Conservation (phyloP, 2,113 vertebrate genomes). For the Labeo rohita region DNA sequence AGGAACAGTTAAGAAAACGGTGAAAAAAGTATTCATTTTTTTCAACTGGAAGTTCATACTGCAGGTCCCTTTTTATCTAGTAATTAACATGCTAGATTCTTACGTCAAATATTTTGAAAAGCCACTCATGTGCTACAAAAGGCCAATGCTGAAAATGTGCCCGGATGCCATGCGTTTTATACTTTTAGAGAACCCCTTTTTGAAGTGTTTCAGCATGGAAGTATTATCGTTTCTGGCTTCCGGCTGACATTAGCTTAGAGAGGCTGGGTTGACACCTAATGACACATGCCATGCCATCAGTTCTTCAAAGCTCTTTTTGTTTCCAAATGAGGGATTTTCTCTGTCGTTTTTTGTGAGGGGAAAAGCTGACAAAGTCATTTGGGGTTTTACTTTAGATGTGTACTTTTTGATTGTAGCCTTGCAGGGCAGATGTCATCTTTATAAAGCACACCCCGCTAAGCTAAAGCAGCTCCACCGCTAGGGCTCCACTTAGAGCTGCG, state of each 20-base stretch:
- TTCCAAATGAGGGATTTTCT: constrained; percentile 19
- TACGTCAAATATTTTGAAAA: background rate
- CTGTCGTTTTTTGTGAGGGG: background rate
- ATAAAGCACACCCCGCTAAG: background rate
- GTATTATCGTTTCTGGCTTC: constrained; percentile 7
- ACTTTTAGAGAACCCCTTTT: constrained; percentile 12
- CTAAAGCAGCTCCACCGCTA: background rate
- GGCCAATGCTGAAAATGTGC: background rate
- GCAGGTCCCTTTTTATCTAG: constrained; percentile 1
- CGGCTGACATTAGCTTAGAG: constrained; percentile 8
- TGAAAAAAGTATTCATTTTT: background rate
- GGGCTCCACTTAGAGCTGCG: background rate
- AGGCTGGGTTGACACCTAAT: constrained; percentile 17
- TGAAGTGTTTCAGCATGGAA: constrained; percentile 12
- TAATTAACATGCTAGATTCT: background rate
- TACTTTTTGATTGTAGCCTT: background rate
- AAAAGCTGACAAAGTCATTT: background rate
- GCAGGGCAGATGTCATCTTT: background rate
- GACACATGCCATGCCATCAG: background rate
- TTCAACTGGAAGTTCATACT: background rate
- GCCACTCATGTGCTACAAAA: background rate
- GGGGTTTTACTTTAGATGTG: constrained; percentile 14
- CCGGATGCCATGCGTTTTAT: background rate
- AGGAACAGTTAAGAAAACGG: background rate
- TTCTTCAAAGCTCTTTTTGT: constrained; percentile 17